Percentiles rank a stretch among this genome's conserved stretches.
phyloP scores from a whole-genome alignment of 2,113 vertebrate genomes.

The Macquaria australasica region DNA sequence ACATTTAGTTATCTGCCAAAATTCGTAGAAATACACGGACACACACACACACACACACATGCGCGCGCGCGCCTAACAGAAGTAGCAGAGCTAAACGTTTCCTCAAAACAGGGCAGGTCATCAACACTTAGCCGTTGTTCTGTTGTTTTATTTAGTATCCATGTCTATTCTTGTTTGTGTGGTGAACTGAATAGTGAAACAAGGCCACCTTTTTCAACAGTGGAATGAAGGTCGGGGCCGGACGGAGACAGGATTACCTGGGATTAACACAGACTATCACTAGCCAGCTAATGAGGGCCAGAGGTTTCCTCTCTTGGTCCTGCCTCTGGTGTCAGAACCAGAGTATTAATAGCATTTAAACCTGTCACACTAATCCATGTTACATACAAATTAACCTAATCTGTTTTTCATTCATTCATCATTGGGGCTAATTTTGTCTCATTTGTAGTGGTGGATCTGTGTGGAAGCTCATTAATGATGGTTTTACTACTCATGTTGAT shows the following conservation, averaged over 20 bases:
- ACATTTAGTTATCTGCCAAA: slow-evolving; percentile 1
- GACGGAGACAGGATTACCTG: slow-evolving; percentile 64
- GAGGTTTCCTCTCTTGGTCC: slow-evolving; percentile 51
- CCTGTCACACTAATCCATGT: slow-evolving; percentile 50
- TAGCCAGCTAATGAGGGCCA: slow-evolving; percentile 55
- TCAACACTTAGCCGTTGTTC: neutral
- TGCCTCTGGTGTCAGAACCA: slow-evolving; percentile 14
- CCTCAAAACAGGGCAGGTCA: neutral
- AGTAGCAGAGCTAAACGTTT: neutral
- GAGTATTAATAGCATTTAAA: slow-evolving; percentile 57
- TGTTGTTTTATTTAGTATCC: neutral
- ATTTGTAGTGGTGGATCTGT: neutral
- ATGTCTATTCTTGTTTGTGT: neutral
- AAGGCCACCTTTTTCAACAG: neutral
- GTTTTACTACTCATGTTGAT: neutral
- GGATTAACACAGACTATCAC: slow-evolving; percentile 69
- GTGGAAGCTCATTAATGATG: slow-evolving; percentile 6
- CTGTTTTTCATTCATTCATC: slow-evolving; percentile 34
- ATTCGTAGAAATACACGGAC: neutral
- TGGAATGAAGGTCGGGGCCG: slow-evolving; percentile 56
- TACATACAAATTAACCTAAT: slow-evolving; percentile 44
- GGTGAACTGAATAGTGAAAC: neutral
- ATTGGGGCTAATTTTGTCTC: neutral
- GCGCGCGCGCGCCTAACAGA: too few relatives aligned
- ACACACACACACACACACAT: too few relatives aligned